phyloP scores from a whole-genome alignment of 2,113 vertebrate genomes.

The Athene cunicularia region DNA sequence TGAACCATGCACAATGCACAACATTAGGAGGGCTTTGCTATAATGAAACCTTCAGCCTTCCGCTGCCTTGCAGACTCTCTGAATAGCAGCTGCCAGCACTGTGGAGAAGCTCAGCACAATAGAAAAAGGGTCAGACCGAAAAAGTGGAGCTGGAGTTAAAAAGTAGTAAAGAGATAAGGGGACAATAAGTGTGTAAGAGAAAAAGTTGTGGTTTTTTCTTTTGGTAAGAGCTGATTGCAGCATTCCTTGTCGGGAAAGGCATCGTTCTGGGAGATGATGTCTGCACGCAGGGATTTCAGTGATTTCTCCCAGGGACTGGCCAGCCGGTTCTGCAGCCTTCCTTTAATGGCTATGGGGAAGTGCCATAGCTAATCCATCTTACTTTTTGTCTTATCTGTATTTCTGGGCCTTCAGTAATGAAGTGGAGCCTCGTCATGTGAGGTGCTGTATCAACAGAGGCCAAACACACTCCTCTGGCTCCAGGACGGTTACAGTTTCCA shows the following conservation, averaged over 20 bases:
- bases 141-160: conserved; percentile 12
- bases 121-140: neutral
- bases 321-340: neutral
- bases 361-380: neutral
- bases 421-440: neutral
- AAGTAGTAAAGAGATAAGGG: neutral
- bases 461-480: neutral
- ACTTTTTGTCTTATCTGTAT: neutral
- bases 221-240: neutral
- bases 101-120: neutral
- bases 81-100: conserved; percentile 47
- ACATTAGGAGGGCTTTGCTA: conserved; percentile 13
- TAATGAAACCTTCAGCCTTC: conserved; percentile 29
- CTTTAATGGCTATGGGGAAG: neutral
- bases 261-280: neutral
- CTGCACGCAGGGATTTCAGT: neutral
- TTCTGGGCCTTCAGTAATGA: neutral
- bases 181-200: neutral
- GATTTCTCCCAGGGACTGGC: neutral
- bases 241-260: neutral
- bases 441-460: neutral
- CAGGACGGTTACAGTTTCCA: neutral
- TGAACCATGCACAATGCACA: conserved; percentile 5
- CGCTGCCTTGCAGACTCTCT: neutral
- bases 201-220: neutral